Conservation (phyloP, 2,797 vertebrate genomes). For the Hemibagrus guttatus region DNA sequence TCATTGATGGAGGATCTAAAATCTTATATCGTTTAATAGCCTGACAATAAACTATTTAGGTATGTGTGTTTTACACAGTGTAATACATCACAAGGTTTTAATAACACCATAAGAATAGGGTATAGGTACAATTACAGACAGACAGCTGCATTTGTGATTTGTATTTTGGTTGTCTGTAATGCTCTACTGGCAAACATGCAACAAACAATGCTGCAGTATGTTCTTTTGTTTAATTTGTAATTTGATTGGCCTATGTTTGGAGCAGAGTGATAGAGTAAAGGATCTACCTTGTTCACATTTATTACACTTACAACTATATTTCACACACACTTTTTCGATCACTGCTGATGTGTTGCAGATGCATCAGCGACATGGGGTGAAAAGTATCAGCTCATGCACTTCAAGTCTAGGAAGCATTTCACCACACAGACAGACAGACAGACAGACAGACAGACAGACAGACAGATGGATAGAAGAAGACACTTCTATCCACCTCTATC, state of each 20-base stretch:
- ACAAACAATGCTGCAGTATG: neutral
- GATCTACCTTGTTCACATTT: no score
- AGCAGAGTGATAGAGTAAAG: no score
- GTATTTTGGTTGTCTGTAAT: neutral
- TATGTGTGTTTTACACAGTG: neutral
- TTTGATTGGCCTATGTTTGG: no score
- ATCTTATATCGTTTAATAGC: neutral
- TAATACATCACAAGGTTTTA: slow-evolving; percentile 2
- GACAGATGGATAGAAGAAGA: neutral
- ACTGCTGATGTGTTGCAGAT: neutral
- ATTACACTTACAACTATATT: no score
- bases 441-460: neutral
- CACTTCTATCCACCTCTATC: neutral
- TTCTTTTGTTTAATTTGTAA: neutral
- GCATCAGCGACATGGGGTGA: neutral
- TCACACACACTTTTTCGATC: neutral
- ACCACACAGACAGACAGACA: neutral
- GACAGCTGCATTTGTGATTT: neutral
- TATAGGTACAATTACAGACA: neutral
- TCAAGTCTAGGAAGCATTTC: neutral
- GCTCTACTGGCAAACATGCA: neutral
- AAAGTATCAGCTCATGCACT: neutral
- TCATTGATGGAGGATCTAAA: neutral
- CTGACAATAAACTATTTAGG: neutral
- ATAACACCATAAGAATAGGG: neutral